Base-by-base conservation (phyloP, 1,140 invertebrate genomes). In the Ips nitidus region DNA sequence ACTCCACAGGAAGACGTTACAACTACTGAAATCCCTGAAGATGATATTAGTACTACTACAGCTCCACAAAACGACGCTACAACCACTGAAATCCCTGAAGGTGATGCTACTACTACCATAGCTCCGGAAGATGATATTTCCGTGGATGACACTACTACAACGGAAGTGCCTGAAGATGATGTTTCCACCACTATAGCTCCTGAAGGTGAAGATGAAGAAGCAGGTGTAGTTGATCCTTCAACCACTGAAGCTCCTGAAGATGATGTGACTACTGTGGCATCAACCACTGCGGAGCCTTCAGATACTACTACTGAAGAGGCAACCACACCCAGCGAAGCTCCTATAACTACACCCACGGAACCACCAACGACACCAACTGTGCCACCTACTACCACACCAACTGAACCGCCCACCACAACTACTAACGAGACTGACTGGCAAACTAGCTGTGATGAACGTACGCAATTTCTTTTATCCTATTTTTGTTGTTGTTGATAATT, bases 281-380 rank as follows among this genome's bases (percentile, higher is more conserved):
- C 56, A 1, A 7, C 56, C 8, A 58, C 56, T 41, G 2, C 56
- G 1, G 41, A 58, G 36, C 5, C 38, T 2, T 40, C 56, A 58
- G 8, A 2, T 4, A 58, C 41, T 45, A 42, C 8, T 59, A 42
- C 57, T 1, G 41, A n/a, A n/a, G 5, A 41, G 22, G 39, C n/a
- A 59, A 66, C 37, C 39, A 7, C 7, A 4, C 5, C 52, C 22
- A 64, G 4, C 22, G 41, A n/a, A 38, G 45, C 45, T 43, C 3
- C 2, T 4, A 52, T 38, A 85, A 42, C 58, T n/a, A 41, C 43
- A 1, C 56, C 61, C 8, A 50, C 61, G 56, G n/a, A 50, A 52
- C 2, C 36, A 2, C 37, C 61, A 63, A 52, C 4, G 5, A 63
- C 22, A 5, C 56, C 43, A 2, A 63, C 50, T 63, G 2, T 39